Evolutionary conservation across 2,113 vertebrate genomes (phyloP), one percentile per base, ranked within the genome.

Genomic region (Hippocampus mohnikei): DNA sequence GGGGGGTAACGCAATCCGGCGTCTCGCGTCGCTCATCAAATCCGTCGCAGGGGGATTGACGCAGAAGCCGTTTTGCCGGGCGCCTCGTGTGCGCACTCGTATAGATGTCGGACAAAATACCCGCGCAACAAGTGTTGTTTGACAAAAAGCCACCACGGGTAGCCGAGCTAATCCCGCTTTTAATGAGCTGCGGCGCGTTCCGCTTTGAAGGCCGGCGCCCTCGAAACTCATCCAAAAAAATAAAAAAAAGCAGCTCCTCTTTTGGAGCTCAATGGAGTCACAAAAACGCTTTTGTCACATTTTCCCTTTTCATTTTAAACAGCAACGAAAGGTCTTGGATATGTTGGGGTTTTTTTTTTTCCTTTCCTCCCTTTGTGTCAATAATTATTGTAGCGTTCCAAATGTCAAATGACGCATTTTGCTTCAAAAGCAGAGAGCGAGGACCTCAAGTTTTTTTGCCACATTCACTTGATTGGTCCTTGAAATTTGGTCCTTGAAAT

Each of bases 311-410:
- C 74, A 69, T 69, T 76, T 46, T 58, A 50, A 50, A 27, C 37
- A 53, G 69, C 46, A 70, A 77, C 69, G 60, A 64, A 85, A 75
- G 82, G 77, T 37, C 80, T 88, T 75, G 76, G 79, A 70, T 16
- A 23, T 15, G n/a, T 44, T 16, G 10, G 12, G 10, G 3, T 33
- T 2, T 48, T 8, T 42, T 67, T 63, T 72, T 23, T 66, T 52
- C 44, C 66, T 77, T 79, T 44, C 55, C 74, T 50, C 74, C 74
- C 23, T 69, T 42, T 70, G 61, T 60, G 66, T 41, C 37, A 69
- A 74, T 37, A 37, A 2, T 40, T 6, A 33, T 61, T 60, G 67
- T 63, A 67, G 29, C 16, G 12, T 1, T 20, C 18, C 42, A 59
- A 71, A 61, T 33, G 10, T n/a, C 33, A 40, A 21, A 63, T 41